Percentiles rank a stretch among this genome's conserved stretches.
phyloP scores from a whole-genome alignment of 2,113 vertebrate species.

The Copsychus sechellarum region DNA sequence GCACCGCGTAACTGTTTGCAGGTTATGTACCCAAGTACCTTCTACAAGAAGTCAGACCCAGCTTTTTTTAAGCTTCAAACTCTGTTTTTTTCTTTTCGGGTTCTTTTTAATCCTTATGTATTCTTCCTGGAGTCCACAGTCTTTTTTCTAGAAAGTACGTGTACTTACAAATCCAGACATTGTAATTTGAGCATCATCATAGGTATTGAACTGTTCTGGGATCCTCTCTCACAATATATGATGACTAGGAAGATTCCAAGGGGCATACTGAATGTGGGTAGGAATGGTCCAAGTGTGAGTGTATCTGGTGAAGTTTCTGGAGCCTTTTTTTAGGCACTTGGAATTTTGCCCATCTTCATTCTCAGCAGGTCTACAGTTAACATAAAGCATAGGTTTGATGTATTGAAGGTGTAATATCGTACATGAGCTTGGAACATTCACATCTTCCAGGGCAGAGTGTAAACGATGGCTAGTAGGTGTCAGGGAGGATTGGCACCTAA shows the following conservation, averaged over 20 bases:
- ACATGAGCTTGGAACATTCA: background rate
- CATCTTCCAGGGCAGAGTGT: background rate
- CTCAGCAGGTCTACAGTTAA: background rate
- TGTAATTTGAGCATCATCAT: background rate
- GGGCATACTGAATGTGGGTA: background rate
- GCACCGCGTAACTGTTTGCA: background rate
- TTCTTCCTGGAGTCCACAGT: background rate
- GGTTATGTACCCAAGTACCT: background rate
- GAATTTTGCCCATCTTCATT: background rate
- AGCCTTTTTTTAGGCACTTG: background rate
- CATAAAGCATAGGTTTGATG: background rate
- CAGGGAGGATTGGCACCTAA: background rate
- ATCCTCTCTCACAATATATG: background rate
- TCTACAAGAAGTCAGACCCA: background rate
- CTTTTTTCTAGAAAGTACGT: background rate
- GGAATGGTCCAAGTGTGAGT: background rate
- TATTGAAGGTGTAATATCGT: background rate
- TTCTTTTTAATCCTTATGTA: background rate
- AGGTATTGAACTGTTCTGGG: rapidly evolving
- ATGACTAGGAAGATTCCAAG: background rate
- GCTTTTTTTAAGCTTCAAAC: background rate
- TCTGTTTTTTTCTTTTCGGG: background rate
- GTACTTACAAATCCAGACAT: background rate
- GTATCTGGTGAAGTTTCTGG: background rate
- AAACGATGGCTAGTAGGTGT: background rate